A percentile compares a stretch with the other conserved stretches of the same genome.
Evolutionary conservation across 2,113 vertebrate genomes (phyloP).

Genomic region (Pao palembangensis): DNA sequence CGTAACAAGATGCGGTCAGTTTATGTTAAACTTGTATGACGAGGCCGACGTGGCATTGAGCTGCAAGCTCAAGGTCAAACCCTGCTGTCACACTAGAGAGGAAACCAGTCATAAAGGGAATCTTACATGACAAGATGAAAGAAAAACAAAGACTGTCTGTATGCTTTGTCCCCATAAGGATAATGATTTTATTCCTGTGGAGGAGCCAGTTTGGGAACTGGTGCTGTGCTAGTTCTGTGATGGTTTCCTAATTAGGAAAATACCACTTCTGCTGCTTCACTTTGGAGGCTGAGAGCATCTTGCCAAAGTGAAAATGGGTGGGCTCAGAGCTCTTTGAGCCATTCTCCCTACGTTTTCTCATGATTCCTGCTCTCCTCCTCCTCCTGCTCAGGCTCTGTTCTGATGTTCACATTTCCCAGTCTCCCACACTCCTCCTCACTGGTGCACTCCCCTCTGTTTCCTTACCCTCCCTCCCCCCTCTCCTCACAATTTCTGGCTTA

Average conservation of each 20-base stretch:
- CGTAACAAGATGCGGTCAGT: not conserved
- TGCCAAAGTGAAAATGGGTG: constrained; percentile 22
- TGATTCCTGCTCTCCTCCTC: constrained; percentile 7
- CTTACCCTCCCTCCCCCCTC: constrained; percentile 19
- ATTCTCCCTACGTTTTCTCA: constrained; percentile 16
- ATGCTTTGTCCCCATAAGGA: too few species aligned
- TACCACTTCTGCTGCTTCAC: constrained; percentile 6
- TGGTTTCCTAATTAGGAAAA: constrained; percentile 12
- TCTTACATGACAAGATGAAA: too few species aligned
- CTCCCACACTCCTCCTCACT: constrained; percentile 16
- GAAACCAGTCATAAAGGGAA: too few species aligned
- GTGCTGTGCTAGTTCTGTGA: constrained; percentile 3
- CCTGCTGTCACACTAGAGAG: not conserved
- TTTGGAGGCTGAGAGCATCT: constrained; percentile 13
- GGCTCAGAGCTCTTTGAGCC: not conserved
- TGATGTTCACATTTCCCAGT: constrained; percentile 15
- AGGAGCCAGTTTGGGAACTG: not conserved
- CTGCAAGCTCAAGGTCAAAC: not conserved
- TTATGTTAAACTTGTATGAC: not conserved
- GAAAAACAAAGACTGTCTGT: too few species aligned
- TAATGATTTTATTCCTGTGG: too few species aligned
- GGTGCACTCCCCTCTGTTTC: constrained; percentile 7
- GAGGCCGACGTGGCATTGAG: not conserved
- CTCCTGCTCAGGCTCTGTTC: constrained; percentile 14
- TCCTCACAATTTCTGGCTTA: constrained; percentile 43